Evolutionary conservation across 2,113 vertebrate genomes (phyloP), one percentile per base, ranked within the genome.

Genomic region (Leucoraja erinaceus): DNA sequence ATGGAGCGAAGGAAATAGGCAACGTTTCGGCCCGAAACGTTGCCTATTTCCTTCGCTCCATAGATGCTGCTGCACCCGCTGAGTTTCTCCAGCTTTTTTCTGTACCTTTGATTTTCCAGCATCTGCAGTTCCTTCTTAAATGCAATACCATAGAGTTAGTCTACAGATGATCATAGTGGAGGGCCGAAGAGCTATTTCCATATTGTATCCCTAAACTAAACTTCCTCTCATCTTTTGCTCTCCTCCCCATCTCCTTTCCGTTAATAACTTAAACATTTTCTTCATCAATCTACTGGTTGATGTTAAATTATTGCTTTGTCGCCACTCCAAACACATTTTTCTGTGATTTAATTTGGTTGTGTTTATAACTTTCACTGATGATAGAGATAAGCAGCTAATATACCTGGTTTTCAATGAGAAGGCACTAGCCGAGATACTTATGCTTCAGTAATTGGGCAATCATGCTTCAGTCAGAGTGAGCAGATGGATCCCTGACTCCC

Each of bases 401-500:
- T 54, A 8, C 68, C 33, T 25, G 54, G 68, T 91, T 91, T 25
- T 91, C 68, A 91, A 61, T 22, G 33, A 72, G 33, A 47, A 68
- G 38, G 28, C 20, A 54, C 68, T 74, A 91, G 22, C 33, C 90
- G 18, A 91, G 68, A 28, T 54, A 54, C 66, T 91, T 38, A 22
- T 72, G 33, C 90, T 91, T 38, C 38, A 47, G 66, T 54, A 72
- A 91, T 74, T 91, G 33, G 22, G 68, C 66, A 95, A 95, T 96
- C 95, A 96, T 94, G 95, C 95, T 95, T 94, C 95, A 95, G 96
- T 96, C 95, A 94, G 95, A 95, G 94, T 94, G 96, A 97, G 96
- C 97, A 97, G 97, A 97, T 97, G 97, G 97, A 96, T 97, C 96
- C 96, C 97, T 97, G 96, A 97, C 96, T 97, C 96, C 95, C 96